A percentile compares a stretch with the other conserved stretches of the same genome.
These are phyloP conservation scores for Dendroctonus valens DNA, from an alignment of 1,140 invertebrate species.

Conservation along the genomic window DNA sequence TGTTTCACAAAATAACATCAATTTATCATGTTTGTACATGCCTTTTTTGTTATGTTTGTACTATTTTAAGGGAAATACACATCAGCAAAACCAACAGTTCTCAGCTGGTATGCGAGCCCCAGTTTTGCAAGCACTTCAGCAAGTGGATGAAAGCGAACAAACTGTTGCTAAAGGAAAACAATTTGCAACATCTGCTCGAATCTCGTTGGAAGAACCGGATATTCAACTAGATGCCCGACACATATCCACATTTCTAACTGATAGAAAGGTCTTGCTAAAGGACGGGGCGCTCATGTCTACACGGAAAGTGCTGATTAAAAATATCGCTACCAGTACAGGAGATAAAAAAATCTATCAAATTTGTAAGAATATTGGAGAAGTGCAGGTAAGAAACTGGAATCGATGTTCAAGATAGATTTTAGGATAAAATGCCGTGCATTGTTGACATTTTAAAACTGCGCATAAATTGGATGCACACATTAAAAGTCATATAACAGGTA, in stretches of 20 bases:
- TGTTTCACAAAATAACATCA: too few species aligned
- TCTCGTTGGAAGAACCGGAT: background rate
- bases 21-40: too few species aligned
- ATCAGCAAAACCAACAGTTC: slow-evolving; percentile 3
- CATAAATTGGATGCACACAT: too few species aligned
- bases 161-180: background rate
- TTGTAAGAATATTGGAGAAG: slow-evolving; percentile 56
- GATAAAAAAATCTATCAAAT: slow-evolving; percentile 56
- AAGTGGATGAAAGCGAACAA: background rate
- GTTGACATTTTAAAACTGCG: too few species aligned
- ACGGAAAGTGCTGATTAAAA: slow-evolving; percentile 55
- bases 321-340: slow-evolving; percentile 56
- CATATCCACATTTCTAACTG: slow-evolving; percentile 42
- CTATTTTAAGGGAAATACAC: background rate
- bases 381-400: slow-evolving; percentile 53
- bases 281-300: slow-evolving; percentile 49
- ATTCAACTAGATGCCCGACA: slow-evolving; percentile 26
- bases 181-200: background rate
- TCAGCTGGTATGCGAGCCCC: background rate
- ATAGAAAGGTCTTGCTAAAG: slow-evolving; percentile 52
- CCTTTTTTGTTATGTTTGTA: too few species aligned
- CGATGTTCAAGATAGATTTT: too few species aligned
- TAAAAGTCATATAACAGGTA: too few species aligned
- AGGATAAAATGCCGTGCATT: too few species aligned
- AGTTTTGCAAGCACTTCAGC: slow-evolving; percentile 1